Conservation (phyloP, 2,797 vertebrate genomes). For the Steatocranus sp. region DNA sequence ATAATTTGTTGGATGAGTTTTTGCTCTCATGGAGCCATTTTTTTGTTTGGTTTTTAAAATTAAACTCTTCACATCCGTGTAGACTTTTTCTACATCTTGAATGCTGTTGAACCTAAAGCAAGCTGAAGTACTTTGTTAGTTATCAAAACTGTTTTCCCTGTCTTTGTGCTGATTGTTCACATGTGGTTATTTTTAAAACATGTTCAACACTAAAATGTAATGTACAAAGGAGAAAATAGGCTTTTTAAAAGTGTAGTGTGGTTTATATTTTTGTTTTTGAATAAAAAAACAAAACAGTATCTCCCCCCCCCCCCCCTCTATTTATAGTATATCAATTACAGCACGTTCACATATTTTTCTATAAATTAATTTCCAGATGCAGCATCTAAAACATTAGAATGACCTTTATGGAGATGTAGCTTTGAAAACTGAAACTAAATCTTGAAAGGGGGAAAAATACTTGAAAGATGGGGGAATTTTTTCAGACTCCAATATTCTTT, state of each 20-base stretch:
- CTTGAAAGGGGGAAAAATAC: neutral
- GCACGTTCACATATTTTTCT: neutral
- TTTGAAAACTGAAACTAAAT: neutral
- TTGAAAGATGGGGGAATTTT: neutral
- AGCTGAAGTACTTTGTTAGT: neutral
- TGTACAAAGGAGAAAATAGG: constrained; percentile 50
- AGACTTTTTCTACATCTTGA: neutral
- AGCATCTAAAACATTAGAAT: neutral
- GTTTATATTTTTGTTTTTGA: constrained; percentile 68
- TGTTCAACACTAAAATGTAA: constrained; percentile 62
- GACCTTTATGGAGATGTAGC: neutral
- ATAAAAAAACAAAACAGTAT: neutral
- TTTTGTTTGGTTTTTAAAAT: neutral
- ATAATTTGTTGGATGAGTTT: constrained; percentile 27
- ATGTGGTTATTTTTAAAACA: constrained; percentile 5
- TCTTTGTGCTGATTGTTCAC: constrained; percentile 27
- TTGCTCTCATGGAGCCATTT: constrained; percentile 19
- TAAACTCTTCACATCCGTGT: neutral
- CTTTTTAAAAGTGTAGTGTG: constrained; percentile 55
- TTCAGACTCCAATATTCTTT: neutral
- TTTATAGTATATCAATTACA: neutral
- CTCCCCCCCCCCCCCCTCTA: neutral
- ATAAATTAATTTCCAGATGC: neutral
- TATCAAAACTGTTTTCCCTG: neutral
- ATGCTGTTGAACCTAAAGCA: neutral